phyloP scores from a whole-genome alignment of 2,888 invertebrate genomes.

The Meliscaeva auricollis region DNA sequence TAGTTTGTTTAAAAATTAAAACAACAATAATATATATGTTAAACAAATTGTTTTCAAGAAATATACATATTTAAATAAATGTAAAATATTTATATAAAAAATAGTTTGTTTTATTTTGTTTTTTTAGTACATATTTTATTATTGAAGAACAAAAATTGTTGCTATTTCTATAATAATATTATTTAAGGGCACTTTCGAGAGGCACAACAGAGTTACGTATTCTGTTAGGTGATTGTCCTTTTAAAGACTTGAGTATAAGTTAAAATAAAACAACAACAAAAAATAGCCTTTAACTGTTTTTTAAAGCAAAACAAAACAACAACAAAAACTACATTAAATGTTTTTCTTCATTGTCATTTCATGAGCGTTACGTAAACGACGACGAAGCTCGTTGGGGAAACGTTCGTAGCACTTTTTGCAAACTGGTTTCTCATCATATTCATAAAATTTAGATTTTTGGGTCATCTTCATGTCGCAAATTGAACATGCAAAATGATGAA shows the following conservation, averaged over 20 bases:
- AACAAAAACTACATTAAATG: constrained; percentile 72
- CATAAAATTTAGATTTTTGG: constrained; percentile 99
- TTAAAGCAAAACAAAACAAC: constrained; percentile 8
- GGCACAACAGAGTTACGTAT: constrained; percentile 29
- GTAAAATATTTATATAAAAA: constrained; percentile 74
- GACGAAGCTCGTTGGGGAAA: constrained; percentile 96
- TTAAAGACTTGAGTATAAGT: constrained; percentile 33
- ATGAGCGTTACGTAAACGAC: constrained; percentile 95
- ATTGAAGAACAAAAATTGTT: too few relatives aligned
- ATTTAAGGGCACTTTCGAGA: constrained; percentile 71
- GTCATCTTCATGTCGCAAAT: constrained; percentile 98
- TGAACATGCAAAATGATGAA: constrained; percentile 98
- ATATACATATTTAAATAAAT: constrained; percentile 60
- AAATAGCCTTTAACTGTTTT: neutral
- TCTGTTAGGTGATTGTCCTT: constrained; percentile 22
- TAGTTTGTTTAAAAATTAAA: constrained; percentile 57
- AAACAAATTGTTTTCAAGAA: constrained; percentile 48
- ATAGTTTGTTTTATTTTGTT: constrained; percentile 39
- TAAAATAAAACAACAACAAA: constrained; percentile 37
- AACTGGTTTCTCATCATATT: constrained; percentile 98
- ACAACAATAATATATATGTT: constrained; percentile 37
- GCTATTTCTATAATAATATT: too few relatives aligned
- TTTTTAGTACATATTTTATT: constrained; percentile 13
- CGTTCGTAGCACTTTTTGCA: constrained; percentile 99
- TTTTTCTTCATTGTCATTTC: constrained; percentile 89